Evolutionary conservation across 2,888 invertebrate species (phyloP).

Genomic region (Coelopa pilipes): DNA sequence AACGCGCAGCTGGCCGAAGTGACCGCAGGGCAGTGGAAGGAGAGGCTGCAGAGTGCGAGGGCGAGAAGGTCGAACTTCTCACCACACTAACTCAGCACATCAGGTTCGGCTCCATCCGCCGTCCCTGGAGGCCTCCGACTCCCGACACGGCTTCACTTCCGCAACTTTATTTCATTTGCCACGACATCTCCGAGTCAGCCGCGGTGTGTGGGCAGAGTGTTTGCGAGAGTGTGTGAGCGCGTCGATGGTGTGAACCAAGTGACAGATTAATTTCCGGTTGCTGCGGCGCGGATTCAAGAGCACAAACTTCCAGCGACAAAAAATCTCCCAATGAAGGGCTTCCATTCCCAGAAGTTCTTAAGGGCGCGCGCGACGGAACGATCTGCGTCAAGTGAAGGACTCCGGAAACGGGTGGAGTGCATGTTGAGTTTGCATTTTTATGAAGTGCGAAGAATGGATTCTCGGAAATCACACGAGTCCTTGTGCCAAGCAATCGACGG

Average conservation of each 20-base stretch:
- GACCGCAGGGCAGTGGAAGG: too few relatives aligned
- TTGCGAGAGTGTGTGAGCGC: neutral
- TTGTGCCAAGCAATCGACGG: too few relatives aligned
- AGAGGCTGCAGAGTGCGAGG: too few relatives aligned
- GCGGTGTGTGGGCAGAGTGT: constrained; percentile 20
- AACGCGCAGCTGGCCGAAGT: too few relatives aligned
- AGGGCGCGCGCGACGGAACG: neutral
- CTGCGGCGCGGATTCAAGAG: neutral
- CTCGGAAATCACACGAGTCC: too few relatives aligned
- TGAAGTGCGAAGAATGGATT: too few relatives aligned
- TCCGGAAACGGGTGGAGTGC: too few relatives aligned
- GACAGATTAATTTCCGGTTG: constrained; percentile 16
- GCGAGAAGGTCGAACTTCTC: too few relatives aligned
- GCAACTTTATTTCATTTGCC: neutral
- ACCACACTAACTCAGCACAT: neutral
- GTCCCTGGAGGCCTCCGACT: neutral
- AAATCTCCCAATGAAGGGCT: neutral
- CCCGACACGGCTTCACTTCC: neutral
- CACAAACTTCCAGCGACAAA: too few relatives aligned
- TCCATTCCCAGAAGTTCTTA: neutral
- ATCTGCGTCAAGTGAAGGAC: neutral
- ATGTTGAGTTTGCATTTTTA: too few relatives aligned
- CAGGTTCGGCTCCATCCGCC: neutral
- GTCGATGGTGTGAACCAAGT: neutral
- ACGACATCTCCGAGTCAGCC: neutral